Percentiles rank a stretch among this genome's conserved stretches.
Conservation (phyloP, 2,113 vertebrate species). For the Ploceus nigricollis region DNA sequence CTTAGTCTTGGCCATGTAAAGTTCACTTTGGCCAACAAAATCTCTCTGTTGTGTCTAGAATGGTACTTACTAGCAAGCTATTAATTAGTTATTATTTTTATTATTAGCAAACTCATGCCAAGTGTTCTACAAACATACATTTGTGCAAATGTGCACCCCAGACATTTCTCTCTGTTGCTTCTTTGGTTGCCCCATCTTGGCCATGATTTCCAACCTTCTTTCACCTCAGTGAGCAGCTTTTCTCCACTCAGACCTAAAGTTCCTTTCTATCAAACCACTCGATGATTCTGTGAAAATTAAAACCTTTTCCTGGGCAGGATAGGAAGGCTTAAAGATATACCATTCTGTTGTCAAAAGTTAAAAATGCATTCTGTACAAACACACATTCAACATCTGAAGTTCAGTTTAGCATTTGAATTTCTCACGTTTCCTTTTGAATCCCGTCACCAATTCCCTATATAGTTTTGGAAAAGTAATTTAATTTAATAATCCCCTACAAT, state of each 20-base stretch:
- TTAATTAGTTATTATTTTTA: background rate
- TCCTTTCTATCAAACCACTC: background rate
- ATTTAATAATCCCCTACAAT: background rate
- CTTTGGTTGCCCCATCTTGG: background rate
- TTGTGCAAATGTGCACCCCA: accelerated
- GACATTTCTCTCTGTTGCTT: background rate
- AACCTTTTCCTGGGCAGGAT: background rate
- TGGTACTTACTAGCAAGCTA: background rate
- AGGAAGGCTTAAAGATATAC: background rate
- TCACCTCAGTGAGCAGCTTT: background rate
- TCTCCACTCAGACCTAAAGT: background rate
- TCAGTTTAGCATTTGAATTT: background rate
- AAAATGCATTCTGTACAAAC: background rate
- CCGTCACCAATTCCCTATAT: background rate
- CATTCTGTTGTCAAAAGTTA: background rate
- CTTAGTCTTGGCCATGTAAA: background rate
- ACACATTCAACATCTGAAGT: background rate
- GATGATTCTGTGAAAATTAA: background rate
- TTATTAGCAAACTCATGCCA: background rate
- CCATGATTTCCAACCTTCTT: accelerated
- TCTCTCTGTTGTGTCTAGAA: background rate
- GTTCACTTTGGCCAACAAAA: background rate
- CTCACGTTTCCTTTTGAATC: background rate
- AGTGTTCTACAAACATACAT: background rate
- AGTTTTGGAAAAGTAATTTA: background rate